Evolutionary conservation across 2,888 invertebrate species (phyloP), one percentile per base, ranked within the genome.

Genomic region (Philhelius pedissequus): DNA sequence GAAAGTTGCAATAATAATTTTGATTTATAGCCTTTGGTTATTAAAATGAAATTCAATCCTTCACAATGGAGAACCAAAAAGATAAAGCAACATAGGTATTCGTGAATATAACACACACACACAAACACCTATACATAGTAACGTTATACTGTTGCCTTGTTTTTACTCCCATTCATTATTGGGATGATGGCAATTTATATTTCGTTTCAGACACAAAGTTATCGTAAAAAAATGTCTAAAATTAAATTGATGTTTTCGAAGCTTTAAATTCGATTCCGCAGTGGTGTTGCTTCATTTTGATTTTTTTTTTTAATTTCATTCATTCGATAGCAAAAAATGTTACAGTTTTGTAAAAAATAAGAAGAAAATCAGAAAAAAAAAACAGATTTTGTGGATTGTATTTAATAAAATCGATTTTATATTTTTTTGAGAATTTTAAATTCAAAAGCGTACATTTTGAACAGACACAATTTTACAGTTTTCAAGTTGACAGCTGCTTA

Each of bases 11-110:
- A 84, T 84, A 84, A 62, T 84, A 84, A 84, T 75, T 89, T 89
- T 90, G 90, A 90, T 91, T 90, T 90, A 90, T 91, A 88, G 88
- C 89, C 87, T 81, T 87, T 88, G 75, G 87, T 89, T 89, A 88
- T 88, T 88, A 88, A 88, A 89, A 88, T 88, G 87, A 86, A 87
- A 86, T 89, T 88, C 74, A 73, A 86, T 69, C 77, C 81, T 79
- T 76, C 60, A 60, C 69, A 75, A 56, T 70, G 70, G 66, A 71
- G 50, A 76, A 13, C 11, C 30, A 20, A 11, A 62, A 45, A 45
- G 62, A 43, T 45, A 45, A 27, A 45, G 30, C 27, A 11, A n/a
- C 11, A 20, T 13, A 32, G 5, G 6, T 11, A 58, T 58, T 38
- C n/a, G 20, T 13, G 22, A 22, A 35, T 30, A 22, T 58, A 30